Percentiles rank a stretch among this genome's conserved stretches.
phyloP scores from a whole-genome alignment of 2,888 invertebrate species.

The Falcaria lacertinaria region DNA sequence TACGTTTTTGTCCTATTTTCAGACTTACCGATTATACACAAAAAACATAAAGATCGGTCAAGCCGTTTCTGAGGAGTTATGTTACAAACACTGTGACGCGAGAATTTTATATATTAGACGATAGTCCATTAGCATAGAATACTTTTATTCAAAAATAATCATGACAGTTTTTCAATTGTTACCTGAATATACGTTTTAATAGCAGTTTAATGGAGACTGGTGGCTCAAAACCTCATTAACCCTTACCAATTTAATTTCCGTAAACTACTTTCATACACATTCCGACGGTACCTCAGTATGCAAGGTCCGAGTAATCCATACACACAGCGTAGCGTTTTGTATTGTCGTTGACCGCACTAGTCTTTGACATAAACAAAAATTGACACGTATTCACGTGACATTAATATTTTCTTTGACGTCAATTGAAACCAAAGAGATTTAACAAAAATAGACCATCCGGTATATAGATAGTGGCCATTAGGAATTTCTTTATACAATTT shows the following conservation, averaged over 20 bases:
- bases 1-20: too few relatives aligned
- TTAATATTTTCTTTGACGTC: conserved; percentile 22
- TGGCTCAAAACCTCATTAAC: conserved; percentile 38
- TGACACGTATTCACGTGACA: conserved; percentile 37
- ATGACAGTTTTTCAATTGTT: neutral
- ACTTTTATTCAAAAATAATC: neutral
- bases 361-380: conserved; percentile 27
- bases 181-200: neutral
- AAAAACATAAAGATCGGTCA: too few relatives aligned
- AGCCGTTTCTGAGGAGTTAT: too few relatives aligned
- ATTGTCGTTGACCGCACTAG: too few relatives aligned
- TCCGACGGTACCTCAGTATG: conserved; percentile 28
- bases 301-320: too few relatives aligned
- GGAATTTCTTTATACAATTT: too few relatives aligned
- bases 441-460: too few relatives aligned
- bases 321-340: too few relatives aligned
- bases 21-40: too few relatives aligned
- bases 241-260: conserved; percentile 40
- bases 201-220: conserved; percentile 3
- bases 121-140: neutral
- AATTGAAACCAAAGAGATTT: neutral
- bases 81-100: too few relatives aligned
- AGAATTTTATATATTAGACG: too few relatives aligned
- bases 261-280: conserved; percentile 28
- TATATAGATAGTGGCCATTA: too few relatives aligned